A percentile compares a stretch with the other conserved stretches of the same genome.
These are phyloP conservation scores for Corvus moneduloides DNA, from an alignment of 2,113 vertebrate genomes.

Conservation along the genomic window DNA sequence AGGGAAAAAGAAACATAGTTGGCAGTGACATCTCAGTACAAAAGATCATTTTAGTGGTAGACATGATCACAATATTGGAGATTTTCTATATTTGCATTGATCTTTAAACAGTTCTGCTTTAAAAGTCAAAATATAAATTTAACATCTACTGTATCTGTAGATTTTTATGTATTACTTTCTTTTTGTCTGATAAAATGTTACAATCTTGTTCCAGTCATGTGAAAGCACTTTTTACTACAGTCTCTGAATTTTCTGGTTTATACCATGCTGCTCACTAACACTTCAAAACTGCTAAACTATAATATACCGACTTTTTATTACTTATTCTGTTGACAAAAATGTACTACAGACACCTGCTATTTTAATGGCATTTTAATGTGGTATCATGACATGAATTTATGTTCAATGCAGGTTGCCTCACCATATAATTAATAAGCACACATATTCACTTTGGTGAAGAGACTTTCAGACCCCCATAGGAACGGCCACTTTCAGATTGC, in stretches of 20 bases:
- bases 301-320: background rate
- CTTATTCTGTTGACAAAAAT: slow-evolving; percentile 4
- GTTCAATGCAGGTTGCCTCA: background rate
- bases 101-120: background rate
- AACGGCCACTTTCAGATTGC: background rate
- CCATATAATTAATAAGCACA: background rate
- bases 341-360: background rate
- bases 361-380: slow-evolving; percentile 13
- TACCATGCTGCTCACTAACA: background rate
- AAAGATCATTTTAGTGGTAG: background rate
- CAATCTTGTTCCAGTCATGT: background rate
- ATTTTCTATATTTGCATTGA: background rate
- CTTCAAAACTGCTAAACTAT: background rate
- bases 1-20: background rate
- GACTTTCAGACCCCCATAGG: background rate
- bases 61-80: background rate
- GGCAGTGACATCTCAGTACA: background rate
- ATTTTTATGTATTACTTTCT: background rate
- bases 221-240: background rate
- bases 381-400: background rate
- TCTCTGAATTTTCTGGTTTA: background rate
- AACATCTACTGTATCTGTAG: background rate
- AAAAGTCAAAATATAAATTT: background rate
- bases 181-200: background rate
- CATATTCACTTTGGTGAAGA: background rate